Percentiles rank a stretch among this genome's conserved stretches.
Evolutionary conservation across 2,113 vertebrate species (phyloP).

Genomic region (Machaerirhynchus nigripectus): DNA sequence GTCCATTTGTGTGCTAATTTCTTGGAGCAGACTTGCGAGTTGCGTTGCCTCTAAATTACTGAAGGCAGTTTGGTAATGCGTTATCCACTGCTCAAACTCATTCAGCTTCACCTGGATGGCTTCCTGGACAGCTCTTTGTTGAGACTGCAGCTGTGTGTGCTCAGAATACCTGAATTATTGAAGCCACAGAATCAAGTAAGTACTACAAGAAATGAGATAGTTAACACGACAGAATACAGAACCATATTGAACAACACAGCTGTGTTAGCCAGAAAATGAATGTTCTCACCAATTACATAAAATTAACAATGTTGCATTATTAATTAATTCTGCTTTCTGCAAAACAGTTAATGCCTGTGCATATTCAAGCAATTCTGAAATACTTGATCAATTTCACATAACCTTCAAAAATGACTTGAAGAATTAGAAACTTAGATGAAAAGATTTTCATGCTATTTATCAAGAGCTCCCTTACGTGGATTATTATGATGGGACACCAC

Average conservation of each 20-base stretch:
- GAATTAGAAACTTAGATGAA: not conserved
- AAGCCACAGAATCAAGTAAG: not conserved
- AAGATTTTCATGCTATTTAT: not conserved
- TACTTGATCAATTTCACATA: not conserved
- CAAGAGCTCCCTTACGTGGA: not conserved
- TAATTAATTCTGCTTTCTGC: not conserved
- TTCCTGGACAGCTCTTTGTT: constrained; percentile 92
- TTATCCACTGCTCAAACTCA: constrained; percentile 96
- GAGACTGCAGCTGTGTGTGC: constrained; percentile 92
- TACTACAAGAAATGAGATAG: not conserved
- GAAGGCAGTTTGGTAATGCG: constrained; percentile 96
- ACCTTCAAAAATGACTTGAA: not conserved
- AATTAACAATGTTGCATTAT: not conserved
- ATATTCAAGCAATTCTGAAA: not conserved
- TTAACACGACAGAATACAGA: not conserved
- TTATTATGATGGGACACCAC: not conserved
- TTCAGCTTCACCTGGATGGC: constrained; percentile 93
- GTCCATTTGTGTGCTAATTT: constrained; percentile 95
- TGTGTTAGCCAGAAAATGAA: not conserved
- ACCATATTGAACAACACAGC: not conserved
- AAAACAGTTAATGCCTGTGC: not conserved
- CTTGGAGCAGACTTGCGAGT: constrained; percentile 94
- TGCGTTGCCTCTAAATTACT: constrained; percentile 92
- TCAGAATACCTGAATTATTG: constrained; percentile 86
- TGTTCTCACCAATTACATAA: not conserved